Percentiles rank a stretch among this genome's conserved stretches.
These are phyloP conservation scores for Sula dactylatra DNA, from an alignment of 2,113 vertebrate genomes.

Conservation along the genomic window DNA sequence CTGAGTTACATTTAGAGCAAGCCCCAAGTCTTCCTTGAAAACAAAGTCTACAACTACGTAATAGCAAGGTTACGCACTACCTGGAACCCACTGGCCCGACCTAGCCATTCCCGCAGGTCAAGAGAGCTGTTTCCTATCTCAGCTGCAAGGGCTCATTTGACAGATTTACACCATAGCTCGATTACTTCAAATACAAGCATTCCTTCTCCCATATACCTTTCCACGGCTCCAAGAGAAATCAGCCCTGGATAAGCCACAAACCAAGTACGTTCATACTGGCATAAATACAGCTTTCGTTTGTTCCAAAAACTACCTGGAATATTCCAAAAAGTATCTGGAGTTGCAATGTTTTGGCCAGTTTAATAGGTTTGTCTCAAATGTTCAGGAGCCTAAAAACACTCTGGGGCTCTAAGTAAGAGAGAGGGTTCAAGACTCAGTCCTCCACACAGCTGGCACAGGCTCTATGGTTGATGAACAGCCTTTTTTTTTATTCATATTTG, in stretches of 20 bases:
- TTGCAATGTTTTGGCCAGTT: neutral
- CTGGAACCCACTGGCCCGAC: neutral
- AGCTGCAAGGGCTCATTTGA: neutral
- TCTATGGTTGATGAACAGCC: neutral
- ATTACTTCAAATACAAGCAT: neutral
- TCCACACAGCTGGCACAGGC: neutral
- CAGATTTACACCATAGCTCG: neutral
- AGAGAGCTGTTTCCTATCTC: neutral
- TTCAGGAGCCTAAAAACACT: constrained; percentile 8
- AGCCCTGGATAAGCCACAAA: neutral
- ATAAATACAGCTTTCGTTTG: neutral
- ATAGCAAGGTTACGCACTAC: neutral
- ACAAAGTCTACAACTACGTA: neutral
- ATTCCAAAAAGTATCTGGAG: neutral
- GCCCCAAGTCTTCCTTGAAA: neutral
- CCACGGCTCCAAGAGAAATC: neutral
- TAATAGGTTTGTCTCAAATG: neutral
- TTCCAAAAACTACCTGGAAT: too few relatives aligned
- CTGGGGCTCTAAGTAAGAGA: too few relatives aligned
- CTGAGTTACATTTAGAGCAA: neutral
- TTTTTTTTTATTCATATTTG: neutral
- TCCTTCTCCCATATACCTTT: neutral
- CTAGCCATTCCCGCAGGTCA: neutral
- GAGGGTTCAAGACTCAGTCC: neutral
- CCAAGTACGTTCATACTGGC: neutral